Evolutionary conservation across 2,113 vertebrate genomes (phyloP).

Genomic region (Phalacrocorax aristotelis): DNA sequence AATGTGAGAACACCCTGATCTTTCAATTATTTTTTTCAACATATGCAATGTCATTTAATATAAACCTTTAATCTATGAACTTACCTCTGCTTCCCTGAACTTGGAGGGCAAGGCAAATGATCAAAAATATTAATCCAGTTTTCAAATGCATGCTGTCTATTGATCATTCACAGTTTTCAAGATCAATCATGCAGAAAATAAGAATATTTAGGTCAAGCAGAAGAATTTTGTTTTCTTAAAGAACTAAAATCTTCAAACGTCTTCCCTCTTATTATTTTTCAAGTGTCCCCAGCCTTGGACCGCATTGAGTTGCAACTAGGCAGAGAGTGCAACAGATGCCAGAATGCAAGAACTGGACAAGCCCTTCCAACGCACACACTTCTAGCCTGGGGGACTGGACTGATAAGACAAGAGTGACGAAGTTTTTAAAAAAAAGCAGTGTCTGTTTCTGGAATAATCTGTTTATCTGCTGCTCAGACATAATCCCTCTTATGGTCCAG

Average conservation of each 20-base stretch:
- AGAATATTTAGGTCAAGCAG: neutral
- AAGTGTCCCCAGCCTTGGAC: neutral
- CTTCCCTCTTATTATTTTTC: neutral
- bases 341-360: neutral
- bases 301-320: neutral
- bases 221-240: neutral
- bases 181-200: conserved; percentile 28
- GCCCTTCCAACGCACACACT: neutral
- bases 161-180: conserved; percentile 57
- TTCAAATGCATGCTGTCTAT: conserved; percentile 79
- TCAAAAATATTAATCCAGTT: conserved; percentile 73
- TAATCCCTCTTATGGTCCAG: conserved; percentile 88
- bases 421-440: conserved; percentile 73
- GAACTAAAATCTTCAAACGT: neutral
- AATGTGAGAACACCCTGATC: neutral
- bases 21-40: neutral
- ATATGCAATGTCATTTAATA: neutral
- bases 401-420: conserved; percentile 75
- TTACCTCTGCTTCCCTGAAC: conserved; percentile 84
- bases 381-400: neutral
- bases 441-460: conserved; percentile 89
- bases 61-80: conserved; percentile 1
- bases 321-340: neutral
- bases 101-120: conserved; percentile 75
- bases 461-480: conserved; percentile 88